These are phyloP conservation scores for Teleogryllus occipitalis DNA, from an alignment of 1,140 invertebrate genomes.

Conservation along the genomic window DNA sequence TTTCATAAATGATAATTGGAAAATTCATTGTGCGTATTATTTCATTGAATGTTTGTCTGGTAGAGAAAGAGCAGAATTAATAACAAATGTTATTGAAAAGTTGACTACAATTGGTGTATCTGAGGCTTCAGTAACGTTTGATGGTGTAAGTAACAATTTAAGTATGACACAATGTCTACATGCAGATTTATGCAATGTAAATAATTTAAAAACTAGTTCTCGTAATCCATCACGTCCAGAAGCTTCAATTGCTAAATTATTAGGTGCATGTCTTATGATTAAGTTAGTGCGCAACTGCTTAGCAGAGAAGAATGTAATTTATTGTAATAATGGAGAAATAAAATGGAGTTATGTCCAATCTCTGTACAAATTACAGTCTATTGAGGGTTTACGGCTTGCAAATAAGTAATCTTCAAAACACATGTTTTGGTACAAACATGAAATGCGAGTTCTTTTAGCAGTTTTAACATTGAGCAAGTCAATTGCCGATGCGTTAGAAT, in stretches of 20 bases:
- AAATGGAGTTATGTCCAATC: not conserved
- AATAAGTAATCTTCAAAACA: not conserved
- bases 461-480: not conserved
- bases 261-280: not conserved
- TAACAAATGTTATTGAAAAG: not conserved
- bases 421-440: not conserved
- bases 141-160: not conserved
- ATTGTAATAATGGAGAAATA: not conserved
- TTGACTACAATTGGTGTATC: not conserved
- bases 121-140: not conserved
- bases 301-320: not conserved
- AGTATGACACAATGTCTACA: no score
- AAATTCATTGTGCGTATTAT: no score
- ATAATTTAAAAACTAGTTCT: no score
- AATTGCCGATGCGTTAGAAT: not conserved
- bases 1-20: not conserved
- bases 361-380: not conserved
- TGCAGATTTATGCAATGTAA: no score
- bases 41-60: not conserved
- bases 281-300: not conserved
- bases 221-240: not conserved
- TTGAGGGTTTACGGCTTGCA: not conserved
- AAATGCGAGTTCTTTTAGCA: not conserved
- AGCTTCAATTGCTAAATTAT: not conserved
- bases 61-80: not conserved